Evolutionary conservation across 2,113 vertebrate species (phyloP).

Genomic region (Stomatorhinus ivindoensis): DNA sequence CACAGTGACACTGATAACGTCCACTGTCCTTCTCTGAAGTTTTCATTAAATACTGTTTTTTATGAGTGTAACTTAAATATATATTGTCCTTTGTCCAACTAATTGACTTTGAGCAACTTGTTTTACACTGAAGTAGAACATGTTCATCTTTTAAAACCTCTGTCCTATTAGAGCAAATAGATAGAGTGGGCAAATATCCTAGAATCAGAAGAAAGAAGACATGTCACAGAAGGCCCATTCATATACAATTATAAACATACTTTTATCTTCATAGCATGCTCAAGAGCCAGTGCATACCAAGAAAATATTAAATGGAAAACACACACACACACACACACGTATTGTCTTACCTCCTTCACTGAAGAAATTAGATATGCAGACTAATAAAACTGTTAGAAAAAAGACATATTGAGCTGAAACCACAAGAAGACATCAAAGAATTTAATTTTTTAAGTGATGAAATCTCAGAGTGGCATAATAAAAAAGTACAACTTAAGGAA

Average conservation of each 20-base stretch:
- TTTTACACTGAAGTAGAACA: not conserved
- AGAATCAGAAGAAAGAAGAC: not conserved
- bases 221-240: not conserved
- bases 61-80: not conserved
- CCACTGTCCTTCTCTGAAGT: not conserved
- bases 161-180: not conserved
- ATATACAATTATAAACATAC: not conserved
- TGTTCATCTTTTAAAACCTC: not conserved
- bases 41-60: not conserved
- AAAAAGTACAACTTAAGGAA: not conserved
- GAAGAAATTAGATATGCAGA: not conserved
- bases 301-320: not conserved
- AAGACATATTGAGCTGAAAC: not conserved
- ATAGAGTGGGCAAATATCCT: not conserved
- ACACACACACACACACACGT: not conserved
- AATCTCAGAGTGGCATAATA: not conserved
- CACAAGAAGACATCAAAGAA: not conserved
- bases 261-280: not conserved
- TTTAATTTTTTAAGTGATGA: not conserved
- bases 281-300: not conserved
- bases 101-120: not conserved
- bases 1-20: not conserved
- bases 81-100: not conserved
- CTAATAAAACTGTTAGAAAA: not conserved
- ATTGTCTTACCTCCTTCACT: not conserved